Percentiles rank a stretch among this genome's conserved stretches.
These are phyloP conservation scores for Plestiodon gilberti DNA, from an alignment of 2,113 vertebrate species.

Conservation along the genomic window DNA sequence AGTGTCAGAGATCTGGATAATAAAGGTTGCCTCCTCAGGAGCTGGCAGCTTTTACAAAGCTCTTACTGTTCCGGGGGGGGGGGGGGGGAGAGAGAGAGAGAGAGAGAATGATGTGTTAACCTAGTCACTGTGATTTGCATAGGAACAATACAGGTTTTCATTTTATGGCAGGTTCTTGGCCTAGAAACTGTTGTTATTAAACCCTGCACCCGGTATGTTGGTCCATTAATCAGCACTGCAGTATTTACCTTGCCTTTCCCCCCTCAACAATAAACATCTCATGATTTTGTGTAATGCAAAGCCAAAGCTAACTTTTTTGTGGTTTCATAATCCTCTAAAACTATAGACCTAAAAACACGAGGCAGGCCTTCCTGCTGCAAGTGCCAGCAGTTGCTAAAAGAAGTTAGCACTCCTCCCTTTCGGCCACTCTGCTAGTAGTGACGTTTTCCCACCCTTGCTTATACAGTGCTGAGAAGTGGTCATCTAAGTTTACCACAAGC, in stretches of 20 bases:
- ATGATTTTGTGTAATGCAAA: conserved; percentile 43
- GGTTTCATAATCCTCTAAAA: not conserved
- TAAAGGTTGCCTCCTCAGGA: conserved; percentile 52
- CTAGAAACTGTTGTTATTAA: conserved; percentile 47
- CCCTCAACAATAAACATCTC: conserved; percentile 10
- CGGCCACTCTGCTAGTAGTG: not conserved
- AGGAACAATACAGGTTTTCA: conserved; percentile 48
- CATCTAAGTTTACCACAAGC: not conserved
- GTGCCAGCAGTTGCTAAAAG: not conserved
- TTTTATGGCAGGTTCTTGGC: conserved; percentile 57
- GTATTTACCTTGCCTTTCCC: conserved; percentile 48
- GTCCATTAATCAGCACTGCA: conserved; percentile 16
- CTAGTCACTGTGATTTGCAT: conserved; percentile 38
- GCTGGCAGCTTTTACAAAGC: conserved; percentile 45
- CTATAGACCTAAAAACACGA: not conserved
- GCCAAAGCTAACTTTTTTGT: conserved; percentile 1
- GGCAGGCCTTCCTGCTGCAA: not conserved
- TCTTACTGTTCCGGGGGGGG: not conserved
- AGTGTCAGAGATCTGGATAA: not conserved
- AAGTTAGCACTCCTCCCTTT: not conserved
- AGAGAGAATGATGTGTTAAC: conserved; percentile 24
- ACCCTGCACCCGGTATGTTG: conserved; percentile 23
- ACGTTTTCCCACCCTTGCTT: not conserved
- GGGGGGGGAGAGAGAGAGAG: not conserved
- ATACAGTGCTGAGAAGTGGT: not conserved